Evolutionary conservation across 2,888 invertebrate species (phyloP).

Genomic region (Drosophila paramelanica): DNA sequence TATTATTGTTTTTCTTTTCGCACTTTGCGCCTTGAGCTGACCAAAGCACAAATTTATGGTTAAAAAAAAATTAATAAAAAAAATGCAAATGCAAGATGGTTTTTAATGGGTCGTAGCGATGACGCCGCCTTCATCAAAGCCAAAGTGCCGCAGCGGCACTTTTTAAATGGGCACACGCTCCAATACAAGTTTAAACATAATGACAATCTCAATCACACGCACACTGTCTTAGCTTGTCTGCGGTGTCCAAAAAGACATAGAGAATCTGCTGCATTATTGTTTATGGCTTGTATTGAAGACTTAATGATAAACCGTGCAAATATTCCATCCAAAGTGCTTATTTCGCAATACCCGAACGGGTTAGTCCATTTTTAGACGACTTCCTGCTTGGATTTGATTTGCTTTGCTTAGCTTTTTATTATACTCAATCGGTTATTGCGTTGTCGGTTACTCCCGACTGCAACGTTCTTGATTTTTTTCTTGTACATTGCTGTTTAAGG

Average conservation of each 20-base stretch:
- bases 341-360: conserved; percentile 22
- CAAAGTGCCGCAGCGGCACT: conserved; percentile 53
- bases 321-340: conserved; percentile 30
- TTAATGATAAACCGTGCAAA: conserved; percentile 20
- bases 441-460: too few relatives aligned
- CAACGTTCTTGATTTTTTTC: not conserved
- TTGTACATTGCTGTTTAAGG: conserved; percentile 1
- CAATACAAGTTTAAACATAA: conserved; percentile 12
- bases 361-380: conserved; percentile 5
- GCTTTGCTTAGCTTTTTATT: not conserved
- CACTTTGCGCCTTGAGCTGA: conserved; percentile 18
- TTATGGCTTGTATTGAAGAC: conserved; percentile 11
- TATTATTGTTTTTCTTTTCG: conserved; percentile 16
- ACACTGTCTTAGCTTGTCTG: not conserved
- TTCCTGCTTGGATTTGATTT: conserved; percentile 8
- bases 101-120: conserved; percentile 46
- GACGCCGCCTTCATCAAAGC: conserved; percentile 45
- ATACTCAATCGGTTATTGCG: too few relatives aligned
- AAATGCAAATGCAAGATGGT: conserved; percentile 55
- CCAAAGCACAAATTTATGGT: conserved; percentile 13
- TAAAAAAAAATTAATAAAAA: conserved; percentile 7
- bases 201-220: conserved; percentile 1
- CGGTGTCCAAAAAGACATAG: conserved; percentile 14
- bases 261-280: conserved; percentile 30
- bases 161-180: conserved; percentile 42